Evolutionary conservation across 1,140 invertebrate genomes (phyloP), one percentile per base, ranked within the genome.

Genomic region (Neomicropteryx cornuta): DNA sequence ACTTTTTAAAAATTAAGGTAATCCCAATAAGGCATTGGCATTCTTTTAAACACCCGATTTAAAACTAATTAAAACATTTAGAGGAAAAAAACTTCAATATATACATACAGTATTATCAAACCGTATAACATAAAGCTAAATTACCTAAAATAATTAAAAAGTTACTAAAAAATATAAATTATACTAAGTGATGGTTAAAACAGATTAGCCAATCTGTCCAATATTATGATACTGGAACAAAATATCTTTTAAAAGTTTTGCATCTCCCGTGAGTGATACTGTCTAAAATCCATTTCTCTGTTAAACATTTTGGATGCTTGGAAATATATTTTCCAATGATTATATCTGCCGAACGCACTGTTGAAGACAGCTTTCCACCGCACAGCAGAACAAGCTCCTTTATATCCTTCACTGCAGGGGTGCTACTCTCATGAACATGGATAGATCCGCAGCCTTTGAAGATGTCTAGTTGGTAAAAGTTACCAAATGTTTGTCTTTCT

Each of bases 271-370:
- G 36, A 6, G 40, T 40, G 17, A 47, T 45, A 18, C 46, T 47
- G 29, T 70, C 66, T 8, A 70, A 46, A 3, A 68, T 38, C 66
- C 66, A 70, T 24, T 50, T 54, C 44, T 60, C 62, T 8, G 35
- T 52, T 1, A 67, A 55, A 38, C 53, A 57, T 18, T 42, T 38
- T 18, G 48, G 43, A 21, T 44, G 43, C 5, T 52, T 44, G 5
- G 39, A 17, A 2, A 45, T 8, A 22, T 41, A 46, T 28, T 50
- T 42, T 8, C 61, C 65, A 19, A 70, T 45, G 17, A 58, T 42
- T 13, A 68, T 51, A 18, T 51, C 38, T 5, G 66, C 65, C 6
- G 32, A 41, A 13, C 40, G 32, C 1, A 38, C 14, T 17, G 22
- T 42, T 3, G 18, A 46, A 4, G 52, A 52, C 3, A 62, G 17